These are phyloP conservation scores for Cephus nigrinus DNA, from an alignment of 2,888 invertebrate genomes.

Conservation along the genomic window DNA sequence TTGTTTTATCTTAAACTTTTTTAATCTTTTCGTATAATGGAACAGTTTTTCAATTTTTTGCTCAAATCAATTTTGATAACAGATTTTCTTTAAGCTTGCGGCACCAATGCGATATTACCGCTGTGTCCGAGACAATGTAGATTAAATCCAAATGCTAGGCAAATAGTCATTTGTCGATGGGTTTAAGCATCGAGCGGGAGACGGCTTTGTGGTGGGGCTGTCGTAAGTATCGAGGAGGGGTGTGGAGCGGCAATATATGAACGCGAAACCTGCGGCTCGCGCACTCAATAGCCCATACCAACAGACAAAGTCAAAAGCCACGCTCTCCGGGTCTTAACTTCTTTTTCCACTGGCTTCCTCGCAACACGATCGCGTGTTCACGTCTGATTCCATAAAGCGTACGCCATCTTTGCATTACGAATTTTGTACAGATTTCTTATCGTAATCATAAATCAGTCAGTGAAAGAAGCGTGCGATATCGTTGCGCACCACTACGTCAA, in stretches of 20 bases:
- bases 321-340: neutral
- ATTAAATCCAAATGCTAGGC: constrained; percentile 15
- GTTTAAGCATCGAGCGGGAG: constrained; percentile 20
- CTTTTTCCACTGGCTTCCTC: neutral
- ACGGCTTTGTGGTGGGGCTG: constrained; percentile 31
- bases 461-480: neutral
- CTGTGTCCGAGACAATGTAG: neutral
- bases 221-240: constrained; percentile 34
- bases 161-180: constrained; percentile 18
- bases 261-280: constrained; percentile 59
- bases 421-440: neutral
- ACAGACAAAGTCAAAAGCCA: constrained; percentile 30
- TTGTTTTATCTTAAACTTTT: no score
- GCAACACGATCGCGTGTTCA: neutral
- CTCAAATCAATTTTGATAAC: neutral
- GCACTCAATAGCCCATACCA: constrained; percentile 59
- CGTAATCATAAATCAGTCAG: neutral
- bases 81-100: neutral
- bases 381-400: neutral
- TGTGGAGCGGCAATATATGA: constrained; percentile 60
- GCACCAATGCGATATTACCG: neutral
- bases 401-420: neutral
- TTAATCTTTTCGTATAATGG: neutral
- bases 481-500: neutral
- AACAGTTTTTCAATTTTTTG: neutral